A percentile compares a stretch with the other conserved stretches of the same genome.
phyloP scores from a whole-genome alignment of 1,140 invertebrate genomes.

The Anthonomus grandis region DNA sequence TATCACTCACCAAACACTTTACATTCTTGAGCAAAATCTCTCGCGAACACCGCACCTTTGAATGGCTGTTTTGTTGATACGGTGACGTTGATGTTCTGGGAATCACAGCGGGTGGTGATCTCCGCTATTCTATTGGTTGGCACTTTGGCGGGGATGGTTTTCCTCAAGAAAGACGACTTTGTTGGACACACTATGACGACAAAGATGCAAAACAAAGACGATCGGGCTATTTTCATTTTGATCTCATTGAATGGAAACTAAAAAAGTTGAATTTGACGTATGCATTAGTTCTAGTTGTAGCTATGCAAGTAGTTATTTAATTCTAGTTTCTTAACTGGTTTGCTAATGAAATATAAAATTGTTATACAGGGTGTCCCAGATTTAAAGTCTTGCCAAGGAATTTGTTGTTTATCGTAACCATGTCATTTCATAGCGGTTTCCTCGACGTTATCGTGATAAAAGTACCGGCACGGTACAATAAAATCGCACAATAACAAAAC shows the following conservation, averaged over 20 bases:
- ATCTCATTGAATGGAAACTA: neutral
- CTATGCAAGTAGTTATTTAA: neutral
- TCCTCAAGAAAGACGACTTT: neutral
- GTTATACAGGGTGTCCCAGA: no score
- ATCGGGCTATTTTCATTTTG: neutral
- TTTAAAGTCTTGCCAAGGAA: no score
- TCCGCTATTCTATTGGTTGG: slow-evolving; percentile 37
- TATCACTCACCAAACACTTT: slow-evolving; percentile 51
- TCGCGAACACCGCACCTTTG: slow-evolving; percentile 65
- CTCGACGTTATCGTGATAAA: neutral
- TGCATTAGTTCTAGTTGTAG: neutral
- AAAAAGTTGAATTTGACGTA: neutral
- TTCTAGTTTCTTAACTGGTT: neutral
- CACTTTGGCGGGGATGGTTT: slow-evolving; percentile 12
- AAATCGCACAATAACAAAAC: neutral
- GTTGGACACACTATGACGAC: neutral
- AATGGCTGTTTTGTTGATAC: slow-evolving; percentile 58
- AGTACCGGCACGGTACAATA: neutral
- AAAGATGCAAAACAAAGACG: neutral
- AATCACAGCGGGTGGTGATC: slow-evolving; percentile 39
- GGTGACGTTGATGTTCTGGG: slow-evolving; percentile 40
- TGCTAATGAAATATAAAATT: neutral
- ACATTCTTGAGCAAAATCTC: slow-evolving; percentile 67
- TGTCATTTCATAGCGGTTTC: neutral
- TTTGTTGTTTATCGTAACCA: neutral